Base-by-base conservation (phyloP, 2,888 invertebrate genomes). In the Oligia strigilis region DNA sequence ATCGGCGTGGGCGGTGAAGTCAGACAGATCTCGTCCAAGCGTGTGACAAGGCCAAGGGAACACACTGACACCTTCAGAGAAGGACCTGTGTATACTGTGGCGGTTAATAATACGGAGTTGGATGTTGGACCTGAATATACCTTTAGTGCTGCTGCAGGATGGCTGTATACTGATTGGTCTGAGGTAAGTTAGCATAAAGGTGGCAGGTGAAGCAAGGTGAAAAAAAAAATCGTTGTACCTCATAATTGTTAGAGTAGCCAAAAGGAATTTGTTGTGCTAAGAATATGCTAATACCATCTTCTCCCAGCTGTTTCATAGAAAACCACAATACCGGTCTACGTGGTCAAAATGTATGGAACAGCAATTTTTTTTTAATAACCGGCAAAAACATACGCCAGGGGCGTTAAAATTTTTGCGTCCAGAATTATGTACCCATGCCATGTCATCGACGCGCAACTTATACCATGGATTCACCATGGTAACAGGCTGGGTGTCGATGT, bases 131-230 rank as follows among this genome's bases (percentile, higher is more conserved):
- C 96, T 0, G 95, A 95, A 85, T 96, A 97, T 69, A 94, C 92
- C n/a, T 94, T 95, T 55, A 95, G 93, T 88, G 92, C 94, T 64
- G 93, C 94, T 17, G 94, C 94, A 67, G 95, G 97, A 60, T 98
- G 97, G 97, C 96, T 97, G 72, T 97, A 95, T 78, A 97, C 97
- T 0, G 97, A 97, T 23, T 98, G 97, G 97, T 97, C 97, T 17
- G 97, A 97, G 95, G 97, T 97, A 91, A 88, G 72, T 36, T 71
- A 49, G 4, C 11, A 11, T 69, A 19, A 23, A n/a, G 6, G 70
- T n/a, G 6, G 52, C 17, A 43, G 14, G 14, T n/a, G 9, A 43
- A 23, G 8, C 3, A 8, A 8, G 14, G 8, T 8, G 23, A 23
- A 23, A 13, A 23, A 3, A 29, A 49, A 29, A 49, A 49, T 14